A percentile compares a stretch with the other conserved stretches of the same genome.
Evolutionary conservation across 2,113 vertebrate species (phyloP).

Genomic region (Scalopus aquaticus): DNA sequence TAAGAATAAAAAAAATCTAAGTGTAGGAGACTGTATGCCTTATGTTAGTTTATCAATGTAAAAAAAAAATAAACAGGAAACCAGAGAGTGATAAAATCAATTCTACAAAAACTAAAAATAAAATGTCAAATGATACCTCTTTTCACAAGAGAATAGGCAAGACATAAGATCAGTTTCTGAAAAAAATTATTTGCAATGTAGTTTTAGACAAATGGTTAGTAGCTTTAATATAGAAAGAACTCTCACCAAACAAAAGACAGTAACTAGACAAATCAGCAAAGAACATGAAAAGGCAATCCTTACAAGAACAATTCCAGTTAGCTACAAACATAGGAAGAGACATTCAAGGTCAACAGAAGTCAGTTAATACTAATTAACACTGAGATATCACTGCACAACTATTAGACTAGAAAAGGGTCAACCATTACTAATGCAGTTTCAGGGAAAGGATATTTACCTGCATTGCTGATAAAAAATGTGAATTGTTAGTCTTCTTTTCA

Average conservation of each 20-base stretch:
- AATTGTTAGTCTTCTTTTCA: not conserved
- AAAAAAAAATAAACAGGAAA: not conserved
- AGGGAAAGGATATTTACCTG: not conserved
- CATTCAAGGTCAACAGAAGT: not conserved
- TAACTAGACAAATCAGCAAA: not conserved
- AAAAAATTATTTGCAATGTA: conserved; percentile 14
- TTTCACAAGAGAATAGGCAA: not conserved
- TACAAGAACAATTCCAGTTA: not conserved
- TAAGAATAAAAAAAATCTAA: not conserved
- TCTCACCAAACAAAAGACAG: not conserved
- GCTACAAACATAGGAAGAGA: not conserved
- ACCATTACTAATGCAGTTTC: not conserved
- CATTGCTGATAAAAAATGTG: not conserved
- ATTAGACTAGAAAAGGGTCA: not conserved
- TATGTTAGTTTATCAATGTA: not conserved
- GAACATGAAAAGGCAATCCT: not conserved
- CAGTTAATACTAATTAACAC: not conserved
- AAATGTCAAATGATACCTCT: not conserved
- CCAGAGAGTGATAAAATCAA: not conserved
- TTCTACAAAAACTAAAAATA: not conserved
- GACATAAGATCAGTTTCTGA: not conserved
- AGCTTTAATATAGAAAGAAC: not conserved
- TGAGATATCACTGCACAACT: not conserved
- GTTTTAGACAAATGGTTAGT: not conserved
- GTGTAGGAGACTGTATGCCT: not conserved